Conservation (phyloP, 2,797 vertebrate genomes). For the Sebastes hopkinsi region DNA sequence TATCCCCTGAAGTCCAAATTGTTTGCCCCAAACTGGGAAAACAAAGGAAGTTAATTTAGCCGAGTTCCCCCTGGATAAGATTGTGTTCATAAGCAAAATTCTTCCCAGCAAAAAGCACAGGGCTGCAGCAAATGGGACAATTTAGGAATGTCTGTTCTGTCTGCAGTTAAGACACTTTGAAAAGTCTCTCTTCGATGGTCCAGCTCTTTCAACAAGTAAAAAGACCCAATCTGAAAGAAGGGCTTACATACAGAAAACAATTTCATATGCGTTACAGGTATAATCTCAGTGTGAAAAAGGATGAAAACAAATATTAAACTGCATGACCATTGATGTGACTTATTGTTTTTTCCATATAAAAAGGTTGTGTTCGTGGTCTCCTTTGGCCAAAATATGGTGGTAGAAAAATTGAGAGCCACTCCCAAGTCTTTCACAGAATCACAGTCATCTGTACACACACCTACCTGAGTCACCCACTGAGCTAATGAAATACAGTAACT, state of each 20-base stretch:
- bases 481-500: constrained; percentile 6
- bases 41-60: constrained; percentile 20
- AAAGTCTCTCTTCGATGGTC: not conserved
- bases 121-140: constrained; percentile 9
- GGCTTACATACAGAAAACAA: constrained; percentile 35
- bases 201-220: constrained; percentile 35
- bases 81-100: constrained; percentile 47
- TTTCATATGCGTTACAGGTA: constrained; percentile 27
- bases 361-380: not conserved
- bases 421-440: constrained; percentile 32
- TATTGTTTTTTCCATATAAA: constrained; percentile 3
- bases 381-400: constrained; percentile 1
- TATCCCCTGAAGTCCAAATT: not conserved
- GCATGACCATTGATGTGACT: not conserved
- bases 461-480: constrained; percentile 42
- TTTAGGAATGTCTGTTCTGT: constrained; percentile 20
- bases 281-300: not conserved
- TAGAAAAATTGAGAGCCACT: not conserved
- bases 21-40: not conserved
- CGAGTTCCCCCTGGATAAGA: constrained; percentile 7
- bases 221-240: constrained; percentile 36
- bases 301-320: constrained; percentile 3
- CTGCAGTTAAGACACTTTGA: constrained; percentile 1
- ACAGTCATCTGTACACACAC: constrained; percentile 28
- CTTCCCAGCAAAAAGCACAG: constrained; percentile 5